Evolutionary conservation across 2,797 vertebrate genomes (phyloP), one percentile per base, ranked within the genome.

Genomic region (Helostoma temminkii): DNA sequence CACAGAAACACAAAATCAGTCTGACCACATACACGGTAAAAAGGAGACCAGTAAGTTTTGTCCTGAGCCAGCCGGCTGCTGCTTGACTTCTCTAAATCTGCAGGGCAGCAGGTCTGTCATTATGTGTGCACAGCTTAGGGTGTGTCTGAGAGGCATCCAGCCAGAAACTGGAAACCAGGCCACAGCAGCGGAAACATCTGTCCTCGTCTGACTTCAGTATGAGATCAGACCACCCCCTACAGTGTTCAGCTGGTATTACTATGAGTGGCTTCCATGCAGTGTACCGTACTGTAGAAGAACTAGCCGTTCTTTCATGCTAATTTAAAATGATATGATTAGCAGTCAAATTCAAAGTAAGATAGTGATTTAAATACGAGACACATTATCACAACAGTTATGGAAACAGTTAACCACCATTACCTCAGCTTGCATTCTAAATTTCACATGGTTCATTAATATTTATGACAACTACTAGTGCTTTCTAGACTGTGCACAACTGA

Each of bases 41-140:
- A 56, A 63, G 64, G 21, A 61, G 57, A 45, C 56, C 16, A 21
- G 25, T 3, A 24, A 34, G 64, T 71, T 71, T 50, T 0, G 41
- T 62, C 46, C 52, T 46, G 65, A 54, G 63, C 69, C 60, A 70
- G 63, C 36, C 49, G 60, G 42, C 66, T 73, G 70, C 78, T 69
- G 60, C 75, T 81, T 41, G 68, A 61, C 60, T 70, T 63, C 67
- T 71, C 57, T 76, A 66, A 80, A 73, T 68, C 53, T 78, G 66
- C 54, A 70, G 76, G 46, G 69, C 78, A 78, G 80, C 69, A 58
- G 80, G 60, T 81, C 81, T 91, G 78, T 90, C 71, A 91, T 89
- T 89, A 90, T 71, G 74, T 39, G 68, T 85, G 62, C 78, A 74
- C 42, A 41, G 73, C 78, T 80, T 50, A 87, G 90, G 90, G 90